A percentile compares a stretch with the other conserved stretches of the same genome.
phyloP scores from a whole-genome alignment of 2,113 vertebrate species.

The Callopanchax toddi region DNA sequence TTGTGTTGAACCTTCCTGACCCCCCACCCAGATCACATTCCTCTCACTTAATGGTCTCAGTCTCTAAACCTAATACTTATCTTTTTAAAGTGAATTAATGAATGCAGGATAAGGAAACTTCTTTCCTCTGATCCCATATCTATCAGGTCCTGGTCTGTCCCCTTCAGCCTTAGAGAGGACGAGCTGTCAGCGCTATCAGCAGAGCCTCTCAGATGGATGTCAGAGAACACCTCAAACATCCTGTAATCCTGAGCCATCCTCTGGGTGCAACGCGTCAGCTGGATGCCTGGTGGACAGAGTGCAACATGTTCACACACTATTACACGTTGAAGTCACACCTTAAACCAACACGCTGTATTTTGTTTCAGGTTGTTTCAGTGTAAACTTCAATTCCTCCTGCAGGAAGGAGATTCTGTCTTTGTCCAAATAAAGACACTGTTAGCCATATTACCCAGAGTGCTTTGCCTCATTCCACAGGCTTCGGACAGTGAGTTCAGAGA shows the following conservation, averaged over 20 bases:
- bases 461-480: slow-evolving; percentile 21
- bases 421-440: slow-evolving; percentile 78
- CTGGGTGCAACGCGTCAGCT: slow-evolving; percentile 23
- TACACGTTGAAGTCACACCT: slow-evolving; percentile 8
- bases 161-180: slow-evolving; percentile 40
- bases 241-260: slow-evolving; percentile 14
- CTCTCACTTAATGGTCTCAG: too few species aligned
- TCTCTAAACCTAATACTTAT: too few species aligned
- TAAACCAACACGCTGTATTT: slow-evolving; percentile 51
- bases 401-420: slow-evolving; percentile 27
- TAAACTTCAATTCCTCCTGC: slow-evolving; percentile 38
- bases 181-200: slow-evolving; percentile 69
- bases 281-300: neutral
- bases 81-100: too few species aligned
- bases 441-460: slow-evolving; percentile 65
- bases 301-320: neutral
- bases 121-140: too few species aligned
- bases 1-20: too few species aligned
- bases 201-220: slow-evolving; percentile 55
- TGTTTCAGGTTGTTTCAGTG: slow-evolving; percentile 42
- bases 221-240: slow-evolving; percentile 50
- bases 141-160: too few species aligned
- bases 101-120: too few species aligned
- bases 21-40: too few species aligned
- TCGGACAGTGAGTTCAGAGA: slow-evolving; percentile 30